These are phyloP conservation scores for Eulacestoma nigropectus DNA, from an alignment of 2,113 vertebrate genomes.

Conservation along the genomic window DNA sequence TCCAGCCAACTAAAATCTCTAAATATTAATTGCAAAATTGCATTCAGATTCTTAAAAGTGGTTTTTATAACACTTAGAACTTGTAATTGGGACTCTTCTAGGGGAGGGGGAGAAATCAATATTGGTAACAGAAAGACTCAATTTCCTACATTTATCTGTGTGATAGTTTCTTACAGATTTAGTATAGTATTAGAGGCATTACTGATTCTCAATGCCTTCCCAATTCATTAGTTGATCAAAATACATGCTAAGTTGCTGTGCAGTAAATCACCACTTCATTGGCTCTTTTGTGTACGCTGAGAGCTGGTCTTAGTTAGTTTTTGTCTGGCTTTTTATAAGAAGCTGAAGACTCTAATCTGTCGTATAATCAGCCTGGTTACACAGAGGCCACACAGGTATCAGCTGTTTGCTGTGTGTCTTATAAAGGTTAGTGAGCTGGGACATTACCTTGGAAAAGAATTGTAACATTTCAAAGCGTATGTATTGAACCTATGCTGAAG, in stretches of 20 bases:
- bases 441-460: neutral
- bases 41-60: neutral
- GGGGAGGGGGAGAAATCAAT: neutral
- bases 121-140: neutral
- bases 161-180: neutral
- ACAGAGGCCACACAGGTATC: neutral
- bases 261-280: constrained; percentile 13
- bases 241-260: neutral
- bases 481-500: neutral
- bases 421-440: neutral
- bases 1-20: neutral
- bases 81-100: neutral
- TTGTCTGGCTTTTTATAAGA: neutral
- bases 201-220: neutral
- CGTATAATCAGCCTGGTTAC: neutral
- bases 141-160: neutral
- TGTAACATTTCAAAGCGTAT: neutral
- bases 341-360: neutral
- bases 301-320: neutral
- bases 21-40: neutral
- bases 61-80: neutral
- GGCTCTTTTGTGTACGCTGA: neutral
- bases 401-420: neutral
- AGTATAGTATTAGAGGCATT: neutral
- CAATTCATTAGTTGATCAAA: constrained; percentile 12